Evolutionary conservation across 2,888 invertebrate genomes (phyloP), one percentile per base, ranked within the genome.

Genomic region (Limnephilus rhombicus): DNA sequence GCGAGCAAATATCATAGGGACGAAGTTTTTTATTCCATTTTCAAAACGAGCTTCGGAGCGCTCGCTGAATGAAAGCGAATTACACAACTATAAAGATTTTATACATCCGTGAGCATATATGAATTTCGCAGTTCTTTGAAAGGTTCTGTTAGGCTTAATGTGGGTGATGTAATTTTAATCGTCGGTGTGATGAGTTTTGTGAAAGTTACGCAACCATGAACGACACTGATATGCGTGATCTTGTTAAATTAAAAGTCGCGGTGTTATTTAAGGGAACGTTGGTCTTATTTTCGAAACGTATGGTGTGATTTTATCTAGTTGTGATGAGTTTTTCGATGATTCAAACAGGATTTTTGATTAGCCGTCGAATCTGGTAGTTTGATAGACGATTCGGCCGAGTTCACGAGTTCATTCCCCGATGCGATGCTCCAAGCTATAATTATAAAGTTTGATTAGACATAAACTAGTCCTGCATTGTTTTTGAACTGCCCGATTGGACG

Each of bases 261-360:
- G 9, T 31, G 29, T n/a, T 24, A 9, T 18, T 34, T 34, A 83
- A 18, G 12, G 37, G 11, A 18, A 31, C 7, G 9, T 11, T 83
- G 37, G 18, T 24, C 37, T 34, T 15, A 24, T n/a, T 37, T 83
- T 18, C 9, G 2, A 24, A 3, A 34, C 2, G 3, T 7, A 37
- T 83, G 7, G 3, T 83, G 37, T 83, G 34, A 34, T 82, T 34
- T 31, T 13, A 13, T 13, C 15, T 4, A 13, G 82, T 31, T 34
- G 34, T 82, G 82, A 34, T 34, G 82, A 34, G 82, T 82, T 82
- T 82, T 82, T 31, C 13, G 7, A 3, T 9, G 82, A 15, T 82
- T 37, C 18, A 9, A 83, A 83, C 83, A 37, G 83, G 83, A 83
- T 83, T 83, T n/a, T 83, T 41, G 37, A 68, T n/a, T 68, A 68